Percentiles rank a stretch among this genome's conserved stretches.
Evolutionary conservation across 2,113 vertebrate species (phyloP).

Genomic region (Toxostoma redivivum): DNA sequence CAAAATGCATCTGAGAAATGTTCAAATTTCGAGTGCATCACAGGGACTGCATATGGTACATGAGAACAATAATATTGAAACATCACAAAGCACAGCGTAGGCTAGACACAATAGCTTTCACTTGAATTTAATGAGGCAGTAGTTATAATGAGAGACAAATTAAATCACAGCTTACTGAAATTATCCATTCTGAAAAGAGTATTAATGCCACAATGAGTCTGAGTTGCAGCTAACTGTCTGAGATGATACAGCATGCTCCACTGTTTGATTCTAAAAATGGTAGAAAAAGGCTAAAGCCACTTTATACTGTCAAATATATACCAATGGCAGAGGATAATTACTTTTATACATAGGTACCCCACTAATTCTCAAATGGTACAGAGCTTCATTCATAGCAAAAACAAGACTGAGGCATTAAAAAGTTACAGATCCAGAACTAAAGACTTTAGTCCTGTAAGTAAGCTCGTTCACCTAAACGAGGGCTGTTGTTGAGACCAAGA

Average conservation of each 20-base stretch:
- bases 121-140: slow-evolving; percentile 59
- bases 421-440: not conserved
- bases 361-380: not conserved
- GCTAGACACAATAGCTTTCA: not conserved
- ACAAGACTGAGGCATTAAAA: not conserved
- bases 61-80: not conserved
- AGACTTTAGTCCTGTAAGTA: not conserved
- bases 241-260: slow-evolving; percentile 42
- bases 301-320: not conserved
- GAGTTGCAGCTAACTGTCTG: not conserved
- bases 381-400: not conserved
- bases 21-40: not conserved
- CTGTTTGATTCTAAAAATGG: not conserved
- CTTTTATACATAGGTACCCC: not conserved
- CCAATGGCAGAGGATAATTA: not conserved
- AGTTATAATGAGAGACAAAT: slow-evolving; percentile 36
- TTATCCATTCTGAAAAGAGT: slow-evolving; percentile 47
- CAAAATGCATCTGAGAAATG: not conserved
- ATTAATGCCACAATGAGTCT: slow-evolving; percentile 2
- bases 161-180: slow-evolving; percentile 33
- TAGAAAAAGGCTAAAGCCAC: slow-evolving; percentile 24
- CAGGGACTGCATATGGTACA: not conserved
- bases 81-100: not conserved
- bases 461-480: not conserved
- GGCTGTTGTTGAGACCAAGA: not conserved